Evolutionary conservation across 2,797 vertebrate species (phyloP), one percentile per base, ranked within the genome.

Genomic region (Neopelma chrysocephalum): DNA sequence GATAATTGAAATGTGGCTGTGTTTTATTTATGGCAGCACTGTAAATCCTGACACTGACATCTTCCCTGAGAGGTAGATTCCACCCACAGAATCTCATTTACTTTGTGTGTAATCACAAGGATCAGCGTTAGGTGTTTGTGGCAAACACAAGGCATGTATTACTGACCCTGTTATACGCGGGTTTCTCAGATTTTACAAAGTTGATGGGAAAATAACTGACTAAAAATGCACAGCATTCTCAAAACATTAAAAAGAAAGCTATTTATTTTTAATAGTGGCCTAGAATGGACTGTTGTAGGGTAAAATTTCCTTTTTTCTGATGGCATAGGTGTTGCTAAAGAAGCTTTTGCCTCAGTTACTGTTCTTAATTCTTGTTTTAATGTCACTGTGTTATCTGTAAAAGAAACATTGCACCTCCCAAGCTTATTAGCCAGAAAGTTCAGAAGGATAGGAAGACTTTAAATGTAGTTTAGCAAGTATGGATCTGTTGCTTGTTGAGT

Each of bases 301-400:
- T 60, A 69, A 77, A 17, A 22, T 61, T 88, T 26, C 9, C 32
- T 38, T 65, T 31, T 64, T 29, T 45, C 17, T 82, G 19, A 36
- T 8, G 6, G 5, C 27, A 8, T 23, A 53, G 58, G 20, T 75
- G n/a, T 88, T 69, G 77, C 12, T 93, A n/a, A 65, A 43, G 53
- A 87, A 80, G n/a, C 54, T 93, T 90, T 54, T 68, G 78, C 83
- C 62, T 38, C 36, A 38, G 7, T 89, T 83, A 22, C 18, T 87
- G 20, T 72, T 89, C 47, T 94, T 42, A 70, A 34, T 83, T 95
- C 85, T 87, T 34, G 45, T 95, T 96, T 86, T 71, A 11, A 27
- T 58, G 51, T 82, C 34, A n/a, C 25, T 34, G 8, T 80, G 58
- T 40, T 82, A 69, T 19, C 13, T 82, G 36, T 93, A 87, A 80